Conservation (phyloP, 2,113 vertebrate species). For the Malurus elegans region DNA sequence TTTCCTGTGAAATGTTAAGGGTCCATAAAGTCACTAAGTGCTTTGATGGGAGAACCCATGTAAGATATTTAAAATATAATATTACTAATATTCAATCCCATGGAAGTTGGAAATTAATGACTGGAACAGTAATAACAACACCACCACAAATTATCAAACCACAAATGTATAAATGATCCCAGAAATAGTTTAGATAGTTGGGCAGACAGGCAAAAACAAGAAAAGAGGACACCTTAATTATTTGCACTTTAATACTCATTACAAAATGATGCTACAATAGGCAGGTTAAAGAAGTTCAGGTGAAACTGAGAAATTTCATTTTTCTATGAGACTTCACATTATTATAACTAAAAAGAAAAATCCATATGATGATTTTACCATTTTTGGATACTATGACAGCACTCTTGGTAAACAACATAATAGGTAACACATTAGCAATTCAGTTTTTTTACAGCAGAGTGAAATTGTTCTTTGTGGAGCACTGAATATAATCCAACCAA, state of each 20-base stretch:
- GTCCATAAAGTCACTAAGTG: not conserved
- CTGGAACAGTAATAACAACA: not conserved
- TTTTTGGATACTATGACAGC: not conserved
- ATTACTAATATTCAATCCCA: not conserved
- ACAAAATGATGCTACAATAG: not conserved
- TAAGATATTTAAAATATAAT: not conserved
- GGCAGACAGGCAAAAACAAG: not conserved
- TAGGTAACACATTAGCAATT: not conserved
- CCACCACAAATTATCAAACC: not conserved
- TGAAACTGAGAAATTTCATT: not conserved
- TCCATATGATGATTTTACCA: not conserved
- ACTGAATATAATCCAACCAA: not conserved
- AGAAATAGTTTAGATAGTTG: not conserved
- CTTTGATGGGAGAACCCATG: not conserved
- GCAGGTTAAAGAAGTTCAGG: not conserved
- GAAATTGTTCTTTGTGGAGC: not conserved
- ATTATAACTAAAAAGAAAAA: not conserved
- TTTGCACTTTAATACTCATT: not conserved
- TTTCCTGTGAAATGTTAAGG: slow-evolving; percentile 7
- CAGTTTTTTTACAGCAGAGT: not conserved
- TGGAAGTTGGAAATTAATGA: not conserved
- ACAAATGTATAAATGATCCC: not conserved
- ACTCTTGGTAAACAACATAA: not conserved
- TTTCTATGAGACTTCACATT: not conserved
- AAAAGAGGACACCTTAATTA: not conserved